Evolutionary conservation across 2,113 vertebrate species (phyloP), one percentile per base, ranked within the genome.

Genomic region (Callipepla squamata): DNA sequence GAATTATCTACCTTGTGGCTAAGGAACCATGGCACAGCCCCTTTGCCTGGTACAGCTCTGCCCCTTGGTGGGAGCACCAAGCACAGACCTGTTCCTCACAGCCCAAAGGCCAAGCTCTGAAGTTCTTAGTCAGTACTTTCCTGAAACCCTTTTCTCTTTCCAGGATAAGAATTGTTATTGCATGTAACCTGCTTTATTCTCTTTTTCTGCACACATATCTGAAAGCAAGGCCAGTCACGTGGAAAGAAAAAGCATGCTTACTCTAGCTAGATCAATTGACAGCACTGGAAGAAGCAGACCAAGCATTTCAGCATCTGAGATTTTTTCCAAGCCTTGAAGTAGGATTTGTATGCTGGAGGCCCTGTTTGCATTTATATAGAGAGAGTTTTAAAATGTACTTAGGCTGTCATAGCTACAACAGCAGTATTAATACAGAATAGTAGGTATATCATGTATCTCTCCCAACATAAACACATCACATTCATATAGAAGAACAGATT

Each of bases 61-160:
- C 48, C 12, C 16, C 34, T 70, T 36, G 8, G 0, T 15, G n/a
- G 0, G 1, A 58, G 30, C 2, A 0, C 28, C 23, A 14, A 76
- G 42, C 26, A 88, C 9, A 69, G 44, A 28, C 45, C 40, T 61
- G 12, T 44, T 75, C 32, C 66, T 76, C 2, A 0, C 28, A 80
- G 63, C 47, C 68, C 44, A 62, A 62, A 66, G 30, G 34, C 12
- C 44, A 63, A 28, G 6, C 62, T 85, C n/a, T 61, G 23, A 78
- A 74, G 48, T 40, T 81, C 44, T 53, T 13, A 67, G 26, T 78
- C 73, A 68, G 45, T 20, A 51, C 1, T 1, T 75, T 85, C 88
- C 66, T 74, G 51, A 78, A 90, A 65, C 5, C 23, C 3, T 36
- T 80, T 89, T 77, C 47, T 59, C 67, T 80, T 62, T 59, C 55